phyloP scores from a whole-genome alignment of 2,888 invertebrate genomes.

The Diloba caeruleocephala region DNA sequence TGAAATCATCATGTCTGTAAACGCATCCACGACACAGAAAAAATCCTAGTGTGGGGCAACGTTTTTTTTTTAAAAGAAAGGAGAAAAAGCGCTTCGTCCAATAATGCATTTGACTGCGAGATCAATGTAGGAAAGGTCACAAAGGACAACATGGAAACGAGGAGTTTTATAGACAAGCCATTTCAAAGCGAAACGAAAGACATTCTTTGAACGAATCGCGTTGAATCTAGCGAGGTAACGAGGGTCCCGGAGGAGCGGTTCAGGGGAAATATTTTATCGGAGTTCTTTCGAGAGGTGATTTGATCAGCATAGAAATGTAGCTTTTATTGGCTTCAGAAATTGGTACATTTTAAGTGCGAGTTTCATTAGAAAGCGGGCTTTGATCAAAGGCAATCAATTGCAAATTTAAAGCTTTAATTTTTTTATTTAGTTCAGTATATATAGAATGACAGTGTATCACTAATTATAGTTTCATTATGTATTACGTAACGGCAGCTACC shows the following conservation, averaged over 20 bases:
- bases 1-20: too few relatives aligned
- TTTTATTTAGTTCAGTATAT: neutral
- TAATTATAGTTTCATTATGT: neutral
- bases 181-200: conserved; percentile 33
- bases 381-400: conserved; percentile 3
- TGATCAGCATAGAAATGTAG: conserved; percentile 15
- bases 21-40: too few relatives aligned
- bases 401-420: neutral
- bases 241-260: conserved; percentile 26
- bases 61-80: too few relatives aligned
- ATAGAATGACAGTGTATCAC: neutral
- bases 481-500: neutral
- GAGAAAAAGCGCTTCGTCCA: too few relatives aligned
- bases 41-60: too few relatives aligned
- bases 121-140: conserved; percentile 39
- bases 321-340: conserved; percentile 26
- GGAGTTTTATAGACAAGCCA: conserved; percentile 34
- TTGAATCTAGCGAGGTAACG: conserved; percentile 22
- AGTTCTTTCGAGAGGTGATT: conserved; percentile 12
- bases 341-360: conserved; percentile 3
- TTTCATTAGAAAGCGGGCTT: conserved; percentile 11
- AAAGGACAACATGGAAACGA: conserved; percentile 28
- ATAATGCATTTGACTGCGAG: conserved; percentile 39
- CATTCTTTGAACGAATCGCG: conserved; percentile 24
- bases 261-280: conserved; percentile 27